phyloP scores from a whole-genome alignment of 2,888 invertebrate species.

The Cephus runcator region DNA sequence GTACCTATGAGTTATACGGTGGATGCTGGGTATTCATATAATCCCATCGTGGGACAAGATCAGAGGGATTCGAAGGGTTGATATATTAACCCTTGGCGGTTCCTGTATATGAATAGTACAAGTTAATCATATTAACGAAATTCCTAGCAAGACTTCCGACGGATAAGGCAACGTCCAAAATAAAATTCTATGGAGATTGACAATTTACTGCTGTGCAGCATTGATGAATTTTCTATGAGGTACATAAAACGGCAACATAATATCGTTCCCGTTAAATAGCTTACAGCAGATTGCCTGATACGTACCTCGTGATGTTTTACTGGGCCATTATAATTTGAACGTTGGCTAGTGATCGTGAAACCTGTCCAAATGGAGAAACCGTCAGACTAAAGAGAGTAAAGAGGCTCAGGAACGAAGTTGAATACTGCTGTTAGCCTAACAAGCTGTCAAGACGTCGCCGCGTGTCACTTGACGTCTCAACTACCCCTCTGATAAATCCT shows the following conservation, averaged over 20 bases:
- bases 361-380: conserved; percentile 18
- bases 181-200: background rate
- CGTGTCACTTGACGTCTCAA: conserved; percentile 62
- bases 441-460: conserved; percentile 66
- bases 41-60: conserved; percentile 26
- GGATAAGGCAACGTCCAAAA: background rate
- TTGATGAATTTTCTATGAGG: background rate
- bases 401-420: conserved; percentile 34
- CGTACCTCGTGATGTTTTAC: background rate
- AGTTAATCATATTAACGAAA: conserved; percentile 23
- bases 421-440: conserved; percentile 57
- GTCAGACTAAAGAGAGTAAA: conserved; percentile 42
- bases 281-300: background rate
- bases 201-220: background rate
- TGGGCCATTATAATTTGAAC: background rate
- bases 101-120: background rate
- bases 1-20: background rate
- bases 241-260: background rate
- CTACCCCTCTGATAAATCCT: conserved; percentile 35
- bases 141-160: conserved; percentile 6
- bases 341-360: background rate
- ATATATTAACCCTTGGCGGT: background rate
- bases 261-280: background rate
- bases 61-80: conserved; percentile 25
- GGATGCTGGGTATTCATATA: conserved; percentile 18